A percentile compares a stretch with the other conserved stretches of the same genome.
Conservation (phyloP, 2,888 invertebrate genomes). For the Cantharis rustica region DNA sequence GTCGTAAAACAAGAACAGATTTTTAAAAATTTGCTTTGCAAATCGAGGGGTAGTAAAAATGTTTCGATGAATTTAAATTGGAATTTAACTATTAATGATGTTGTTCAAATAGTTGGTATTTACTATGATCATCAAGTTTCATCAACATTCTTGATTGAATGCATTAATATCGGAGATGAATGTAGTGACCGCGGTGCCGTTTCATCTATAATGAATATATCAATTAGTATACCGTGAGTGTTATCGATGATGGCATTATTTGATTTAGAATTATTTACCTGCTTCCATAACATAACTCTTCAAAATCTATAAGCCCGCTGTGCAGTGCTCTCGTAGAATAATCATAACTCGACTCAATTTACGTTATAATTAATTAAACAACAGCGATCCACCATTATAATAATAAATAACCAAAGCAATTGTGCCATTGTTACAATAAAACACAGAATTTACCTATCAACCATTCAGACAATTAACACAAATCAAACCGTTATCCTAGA, state of each 20-base stretch:
- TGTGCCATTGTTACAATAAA: not conserved
- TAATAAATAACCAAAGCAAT: not conserved
- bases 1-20: not conserved
- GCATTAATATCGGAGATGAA: constrained; percentile 25
- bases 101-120: constrained; percentile 3
- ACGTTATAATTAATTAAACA: not conserved
- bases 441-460: not conserved
- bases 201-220: constrained; percentile 36
- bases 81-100: not conserved
- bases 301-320: not conserved
- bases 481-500: not conserved
- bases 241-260: constrained; percentile 22
- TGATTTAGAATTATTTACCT: constrained; percentile 16
- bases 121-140: constrained; percentile 13
- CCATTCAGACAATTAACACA: not conserved
- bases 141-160: constrained; percentile 28
- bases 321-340: not conserved
- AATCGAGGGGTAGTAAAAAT: not conserved
- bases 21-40: not conserved
- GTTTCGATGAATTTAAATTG: not conserved
- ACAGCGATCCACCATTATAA: not conserved
- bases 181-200: constrained; percentile 7
- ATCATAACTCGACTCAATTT: not conserved
- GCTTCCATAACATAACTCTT: not conserved
- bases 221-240: constrained; percentile 30